Percentiles rank a stretch among this genome's conserved stretches.
Evolutionary conservation across 2,113 vertebrate genomes (phyloP).

Genomic region (Atractosteus spatula): DNA sequence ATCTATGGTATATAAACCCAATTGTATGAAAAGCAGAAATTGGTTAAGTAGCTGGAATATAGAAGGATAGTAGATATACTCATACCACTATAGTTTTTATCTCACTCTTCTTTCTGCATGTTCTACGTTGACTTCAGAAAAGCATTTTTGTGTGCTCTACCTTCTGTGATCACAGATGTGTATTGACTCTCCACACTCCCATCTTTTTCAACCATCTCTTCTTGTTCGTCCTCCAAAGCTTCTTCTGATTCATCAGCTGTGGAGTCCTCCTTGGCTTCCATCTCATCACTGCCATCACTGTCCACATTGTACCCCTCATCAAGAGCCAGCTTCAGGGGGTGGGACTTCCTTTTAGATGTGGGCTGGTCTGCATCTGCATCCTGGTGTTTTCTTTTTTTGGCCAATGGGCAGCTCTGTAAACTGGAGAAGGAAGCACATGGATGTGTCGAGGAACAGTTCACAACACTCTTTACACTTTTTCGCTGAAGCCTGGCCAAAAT

Average conservation of each 20-base stretch:
- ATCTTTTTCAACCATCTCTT: constrained; percentile 42
- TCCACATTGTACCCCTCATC: constrained; percentile 86
- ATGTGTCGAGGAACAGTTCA: neutral
- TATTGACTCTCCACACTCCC: too few relatives aligned
- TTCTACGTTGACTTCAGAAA: neutral
- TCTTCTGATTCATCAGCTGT: constrained; percentile 70
- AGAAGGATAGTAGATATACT: too few relatives aligned
- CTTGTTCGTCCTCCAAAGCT: constrained; percentile 61
- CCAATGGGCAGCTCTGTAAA: constrained; percentile 87
- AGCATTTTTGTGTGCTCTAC: neutral
- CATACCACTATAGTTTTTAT: too few relatives aligned
- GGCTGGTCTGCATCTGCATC: constrained; percentile 74
- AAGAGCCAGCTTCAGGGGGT: constrained; percentile 83
- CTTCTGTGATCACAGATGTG: neutral
- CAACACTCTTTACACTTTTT: neutral
- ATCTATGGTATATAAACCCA: too few relatives aligned
- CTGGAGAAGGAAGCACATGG: constrained; percentile 45
- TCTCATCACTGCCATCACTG: constrained; percentile 81
- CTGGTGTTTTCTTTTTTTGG: constrained; percentile 88
- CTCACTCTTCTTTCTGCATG: neutral
- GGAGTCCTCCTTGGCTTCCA: constrained; percentile 72
- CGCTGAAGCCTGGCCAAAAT: too few relatives aligned
- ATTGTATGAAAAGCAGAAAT: too few relatives aligned
- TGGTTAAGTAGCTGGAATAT: too few relatives aligned
- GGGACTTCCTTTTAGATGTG: constrained; percentile 86